Evolutionary conservation across 2,888 invertebrate species (phyloP).

Genomic region (Spisula solida): DNA sequence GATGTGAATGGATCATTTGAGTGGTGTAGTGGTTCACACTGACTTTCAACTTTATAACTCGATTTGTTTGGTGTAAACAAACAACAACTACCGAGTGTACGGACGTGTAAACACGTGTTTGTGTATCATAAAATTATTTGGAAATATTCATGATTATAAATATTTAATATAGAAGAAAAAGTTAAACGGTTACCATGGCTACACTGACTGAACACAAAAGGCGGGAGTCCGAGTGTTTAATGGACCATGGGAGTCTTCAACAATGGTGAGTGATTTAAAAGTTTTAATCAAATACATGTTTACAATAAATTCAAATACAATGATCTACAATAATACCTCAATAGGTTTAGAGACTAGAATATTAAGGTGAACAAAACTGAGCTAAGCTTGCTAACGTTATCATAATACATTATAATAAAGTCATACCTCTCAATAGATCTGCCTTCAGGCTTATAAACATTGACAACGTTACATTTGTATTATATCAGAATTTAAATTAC

Average conservation of each 20-base stretch:
- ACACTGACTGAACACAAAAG: neutral
- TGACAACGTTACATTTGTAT: too few relatives aligned
- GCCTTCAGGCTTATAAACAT: too few relatives aligned
- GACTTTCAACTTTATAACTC: neutral
- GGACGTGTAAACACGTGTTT: neutral
- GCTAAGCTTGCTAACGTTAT: too few relatives aligned
- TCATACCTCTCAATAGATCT: too few relatives aligned
- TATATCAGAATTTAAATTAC: too few relatives aligned
- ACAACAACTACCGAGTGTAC: neutral
- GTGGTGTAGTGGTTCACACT: neutral
- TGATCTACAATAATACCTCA: too few relatives aligned
- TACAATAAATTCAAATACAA: too few relatives aligned
- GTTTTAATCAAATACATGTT: neutral
- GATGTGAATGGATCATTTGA: conserved; percentile 8
- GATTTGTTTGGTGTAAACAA: neutral
- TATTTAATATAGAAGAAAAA: neutral
- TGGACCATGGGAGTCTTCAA: conserved; percentile 23
- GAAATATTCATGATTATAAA: neutral
- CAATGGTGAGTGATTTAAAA: conserved; percentile 2
- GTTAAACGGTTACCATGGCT: conserved; percentile 32
- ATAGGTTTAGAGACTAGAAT: too few relatives aligned
- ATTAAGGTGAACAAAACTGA: neutral
- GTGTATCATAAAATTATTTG: neutral
- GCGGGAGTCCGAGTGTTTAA: conserved; percentile 15
- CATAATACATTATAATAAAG: neutral